A percentile compares a stretch with the other conserved stretches of the same genome.
phyloP scores from a whole-genome alignment of 2,888 invertebrate species.

The Drosophila lutescens region DNA sequence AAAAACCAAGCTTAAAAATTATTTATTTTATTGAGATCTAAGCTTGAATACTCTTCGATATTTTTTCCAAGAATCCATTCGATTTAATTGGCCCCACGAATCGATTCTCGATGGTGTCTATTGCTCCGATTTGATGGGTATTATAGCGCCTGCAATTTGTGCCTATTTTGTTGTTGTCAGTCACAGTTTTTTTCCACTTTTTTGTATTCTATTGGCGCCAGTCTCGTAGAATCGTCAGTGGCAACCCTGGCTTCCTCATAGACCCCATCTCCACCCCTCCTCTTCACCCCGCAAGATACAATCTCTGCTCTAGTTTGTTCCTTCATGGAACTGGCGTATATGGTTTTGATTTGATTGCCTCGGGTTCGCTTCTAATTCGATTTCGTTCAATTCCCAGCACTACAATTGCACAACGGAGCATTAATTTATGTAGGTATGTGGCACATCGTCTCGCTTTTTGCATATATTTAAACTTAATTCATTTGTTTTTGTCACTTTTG shows the following conservation, averaged over 20 bases:
- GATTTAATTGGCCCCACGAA: constrained; percentile 3
- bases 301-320: constrained; percentile 35
- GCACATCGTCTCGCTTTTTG: constrained; percentile 17
- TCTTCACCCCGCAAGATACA: not conserved
- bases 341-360: constrained; percentile 43
- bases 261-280: constrained; percentile 1
- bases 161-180: constrained; percentile 47
- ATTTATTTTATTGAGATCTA: not conserved
- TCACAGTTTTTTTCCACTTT: constrained; percentile 38
- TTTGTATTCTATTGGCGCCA: constrained; percentile 61
- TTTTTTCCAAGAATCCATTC: not conserved
- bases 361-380: constrained; percentile 49
- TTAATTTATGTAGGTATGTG: constrained; percentile 38
- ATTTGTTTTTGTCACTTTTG: constrained; percentile 15
- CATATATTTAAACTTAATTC: constrained; percentile 22
- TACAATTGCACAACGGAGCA: constrained; percentile 48
- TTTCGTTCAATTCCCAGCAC: constrained; percentile 41
- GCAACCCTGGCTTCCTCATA: constrained; percentile 39
- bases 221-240: constrained; percentile 24
- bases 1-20: too few relatives aligned
- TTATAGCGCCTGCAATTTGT: constrained; percentile 52
- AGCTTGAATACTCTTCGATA: too few relatives aligned
- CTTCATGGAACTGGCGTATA: constrained; percentile 30
- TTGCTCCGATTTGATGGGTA: constrained; percentile 27
- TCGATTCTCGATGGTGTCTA: constrained; percentile 4